Percentiles rank a stretch among this genome's conserved stretches.
phyloP scores from a whole-genome alignment of 92 coral and sea anemone species.

The Virgularia gustaviana region DNA sequence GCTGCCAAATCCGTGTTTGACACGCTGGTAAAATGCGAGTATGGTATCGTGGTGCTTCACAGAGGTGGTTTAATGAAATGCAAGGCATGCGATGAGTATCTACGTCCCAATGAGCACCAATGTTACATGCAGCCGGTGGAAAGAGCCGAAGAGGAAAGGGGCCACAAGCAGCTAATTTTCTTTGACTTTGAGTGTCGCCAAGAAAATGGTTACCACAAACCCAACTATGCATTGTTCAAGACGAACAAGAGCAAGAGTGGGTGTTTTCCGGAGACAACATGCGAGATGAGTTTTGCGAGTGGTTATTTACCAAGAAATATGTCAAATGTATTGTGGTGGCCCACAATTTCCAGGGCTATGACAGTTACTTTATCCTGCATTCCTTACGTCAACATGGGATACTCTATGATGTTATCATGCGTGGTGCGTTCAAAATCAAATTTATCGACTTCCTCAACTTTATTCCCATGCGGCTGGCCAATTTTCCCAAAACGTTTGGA shows the following conservation, averaged over 20 bases:
- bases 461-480: constrained; percentile 42
- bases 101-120: too few species aligned
- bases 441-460: constrained; percentile 46
- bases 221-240: constrained; percentile 45
- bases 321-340: constrained; percentile 32
- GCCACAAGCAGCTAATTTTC: constrained; percentile 20
- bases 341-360: constrained; percentile 26
- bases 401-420: constrained; percentile 9
- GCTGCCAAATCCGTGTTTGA: not conserved
- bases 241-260: constrained; percentile 28
- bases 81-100: too few species aligned
- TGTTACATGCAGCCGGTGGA: too few species aligned
- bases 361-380: not conserved
- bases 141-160: not conserved
- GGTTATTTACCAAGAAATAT: constrained; percentile 28
- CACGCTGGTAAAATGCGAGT: constrained; percentile 22
- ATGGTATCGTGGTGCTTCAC: constrained; percentile 21
- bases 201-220: constrained; percentile 51
- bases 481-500: constrained; percentile 58
- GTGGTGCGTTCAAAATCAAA: constrained; percentile 42
- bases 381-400: constrained; percentile 29
- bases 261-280: constrained; percentile 44
- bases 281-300: constrained; percentile 37
- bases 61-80: too few species aligned
- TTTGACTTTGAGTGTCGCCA: constrained; percentile 50